A percentile compares a stretch with the other conserved stretches of the same genome.
These are phyloP conservation scores for Ceratoteleas bidentatus DNA, from an alignment of 1,140 invertebrate species.

Conservation along the genomic window DNA sequence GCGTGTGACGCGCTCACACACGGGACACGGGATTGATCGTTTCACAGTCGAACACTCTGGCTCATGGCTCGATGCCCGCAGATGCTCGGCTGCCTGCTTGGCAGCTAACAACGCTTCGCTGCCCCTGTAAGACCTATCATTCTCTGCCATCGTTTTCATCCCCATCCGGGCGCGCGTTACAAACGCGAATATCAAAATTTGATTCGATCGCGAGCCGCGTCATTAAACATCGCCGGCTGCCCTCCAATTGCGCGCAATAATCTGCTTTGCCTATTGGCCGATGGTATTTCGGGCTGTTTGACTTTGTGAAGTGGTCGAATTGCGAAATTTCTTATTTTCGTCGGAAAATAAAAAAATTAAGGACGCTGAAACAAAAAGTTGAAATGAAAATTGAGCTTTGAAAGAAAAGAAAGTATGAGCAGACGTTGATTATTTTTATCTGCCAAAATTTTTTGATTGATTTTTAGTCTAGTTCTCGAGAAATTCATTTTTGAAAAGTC, in stretches of 20 bases:
- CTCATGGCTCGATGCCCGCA: conserved; percentile 72
- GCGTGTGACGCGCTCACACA: conserved; percentile 58
- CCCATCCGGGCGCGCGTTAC: conserved; percentile 16
- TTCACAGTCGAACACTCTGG: conserved; percentile 71
- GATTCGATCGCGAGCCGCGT: conserved; percentile 37
- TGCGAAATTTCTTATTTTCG: too few relatives aligned
- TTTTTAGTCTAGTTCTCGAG: too few relatives aligned
- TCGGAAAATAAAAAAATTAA: too few relatives aligned
- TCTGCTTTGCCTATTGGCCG: conserved; percentile 29
- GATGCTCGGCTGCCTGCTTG: conserved; percentile 67
- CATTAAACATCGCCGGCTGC: conserved; percentile 34
- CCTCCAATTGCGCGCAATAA: conserved; percentile 41
- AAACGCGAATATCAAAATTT: conserved; percentile 42
- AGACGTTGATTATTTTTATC: too few relatives aligned
- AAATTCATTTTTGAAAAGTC: too few relatives aligned
- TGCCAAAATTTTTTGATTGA: too few relatives aligned
- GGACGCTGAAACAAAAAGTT: too few relatives aligned
- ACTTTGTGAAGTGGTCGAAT: too few relatives aligned
- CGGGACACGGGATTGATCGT: conserved; percentile 69
- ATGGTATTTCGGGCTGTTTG: too few relatives aligned
- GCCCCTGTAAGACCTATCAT: conserved; percentile 61
- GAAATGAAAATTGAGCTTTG: too few relatives aligned
- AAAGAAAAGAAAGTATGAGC: too few relatives aligned
- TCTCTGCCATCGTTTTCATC: conserved; percentile 39
- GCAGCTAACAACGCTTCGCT: conserved; percentile 68